A percentile compares a stretch with the other conserved stretches of the same genome.
phyloP scores from a whole-genome alignment of 2,888 invertebrate genomes.

The Leucozona laternaria region DNA sequence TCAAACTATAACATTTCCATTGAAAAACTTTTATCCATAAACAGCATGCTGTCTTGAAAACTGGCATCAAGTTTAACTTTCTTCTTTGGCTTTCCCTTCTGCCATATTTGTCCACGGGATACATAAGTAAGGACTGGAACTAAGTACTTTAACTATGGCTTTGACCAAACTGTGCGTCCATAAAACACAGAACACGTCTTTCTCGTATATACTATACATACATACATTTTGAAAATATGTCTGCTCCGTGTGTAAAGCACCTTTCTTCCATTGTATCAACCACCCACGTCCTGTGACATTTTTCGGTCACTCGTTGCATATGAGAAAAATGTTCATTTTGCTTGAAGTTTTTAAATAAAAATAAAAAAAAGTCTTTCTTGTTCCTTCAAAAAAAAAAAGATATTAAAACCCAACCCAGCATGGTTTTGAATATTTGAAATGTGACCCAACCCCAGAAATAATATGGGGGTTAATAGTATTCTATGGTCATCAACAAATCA shows the following conservation, averaged over 20 bases:
- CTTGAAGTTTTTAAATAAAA: slow-evolving; percentile 67
- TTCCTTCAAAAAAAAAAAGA: background rate
- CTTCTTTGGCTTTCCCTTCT: background rate
- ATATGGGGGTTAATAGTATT: slow-evolving; percentile 21
- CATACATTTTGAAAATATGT: slow-evolving; percentile 14
- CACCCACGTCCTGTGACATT: background rate
- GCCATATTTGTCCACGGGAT: background rate
- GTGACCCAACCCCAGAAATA: slow-evolving; percentile 37
- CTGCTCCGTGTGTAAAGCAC: background rate
- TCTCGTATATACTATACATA: no score
- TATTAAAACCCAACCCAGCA: slow-evolving; percentile 10
- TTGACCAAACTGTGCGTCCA: slow-evolving; percentile 45
- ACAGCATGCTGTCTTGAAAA: slow-evolving; percentile 30
- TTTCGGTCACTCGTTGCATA: slow-evolving; percentile 44
- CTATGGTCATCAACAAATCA: slow-evolving; percentile 48
- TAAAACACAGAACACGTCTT: slow-evolving; percentile 66
- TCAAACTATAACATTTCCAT: slow-evolving; percentile 12
- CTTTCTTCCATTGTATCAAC: background rate
- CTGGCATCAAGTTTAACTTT: slow-evolving; percentile 25
- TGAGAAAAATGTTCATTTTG: slow-evolving; percentile 10
- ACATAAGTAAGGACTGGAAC: slow-evolving; percentile 59
- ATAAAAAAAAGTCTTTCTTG: background rate
- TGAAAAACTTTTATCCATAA: slow-evolving; percentile 31
- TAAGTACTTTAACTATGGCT: slow-evolving; percentile 64
- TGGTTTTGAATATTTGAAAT: slow-evolving; percentile 52